A percentile compares a stretch with the other conserved stretches of the same genome.
Conservation (phyloP, 2,113 vertebrate genomes). For the Ceuthmochares aereus region DNA sequence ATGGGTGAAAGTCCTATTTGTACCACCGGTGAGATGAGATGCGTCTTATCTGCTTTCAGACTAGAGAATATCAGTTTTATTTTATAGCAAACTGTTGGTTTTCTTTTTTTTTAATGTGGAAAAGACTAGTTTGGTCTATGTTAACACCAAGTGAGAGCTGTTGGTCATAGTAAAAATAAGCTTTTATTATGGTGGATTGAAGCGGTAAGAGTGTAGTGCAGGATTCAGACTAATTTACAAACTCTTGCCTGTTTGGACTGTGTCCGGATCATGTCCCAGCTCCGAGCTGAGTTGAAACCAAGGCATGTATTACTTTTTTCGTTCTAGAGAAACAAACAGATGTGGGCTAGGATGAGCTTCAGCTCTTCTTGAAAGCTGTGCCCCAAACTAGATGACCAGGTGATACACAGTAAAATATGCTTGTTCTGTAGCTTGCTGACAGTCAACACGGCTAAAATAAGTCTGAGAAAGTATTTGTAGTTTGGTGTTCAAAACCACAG, state of each 20-base stretch:
- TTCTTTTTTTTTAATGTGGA: background rate
- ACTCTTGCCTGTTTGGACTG: background rate
- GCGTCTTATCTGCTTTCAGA: background rate
- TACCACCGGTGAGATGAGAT: background rate
- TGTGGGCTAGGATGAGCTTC: background rate
- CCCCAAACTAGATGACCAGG: background rate
- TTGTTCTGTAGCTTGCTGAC: background rate
- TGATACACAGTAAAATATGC: background rate
- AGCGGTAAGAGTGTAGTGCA: background rate
- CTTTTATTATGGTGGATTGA: background rate
- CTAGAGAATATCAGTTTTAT: background rate
- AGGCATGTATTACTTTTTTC: background rate
- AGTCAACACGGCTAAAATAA: background rate
- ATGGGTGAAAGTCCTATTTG: background rate
- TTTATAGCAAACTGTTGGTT: background rate
- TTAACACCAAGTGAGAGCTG: background rate
- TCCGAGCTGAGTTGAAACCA: background rate
- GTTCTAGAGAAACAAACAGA: background rate
- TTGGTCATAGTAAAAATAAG: background rate
- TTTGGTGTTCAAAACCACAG: background rate
- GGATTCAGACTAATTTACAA: background rate
- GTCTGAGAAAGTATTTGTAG: background rate
- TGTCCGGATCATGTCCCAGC: background rate
- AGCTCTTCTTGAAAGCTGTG: background rate
- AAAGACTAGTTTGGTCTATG: background rate